Evolutionary conservation across 2,797 vertebrate genomes (phyloP).

Genomic region (Graptemys geographica): DNA sequence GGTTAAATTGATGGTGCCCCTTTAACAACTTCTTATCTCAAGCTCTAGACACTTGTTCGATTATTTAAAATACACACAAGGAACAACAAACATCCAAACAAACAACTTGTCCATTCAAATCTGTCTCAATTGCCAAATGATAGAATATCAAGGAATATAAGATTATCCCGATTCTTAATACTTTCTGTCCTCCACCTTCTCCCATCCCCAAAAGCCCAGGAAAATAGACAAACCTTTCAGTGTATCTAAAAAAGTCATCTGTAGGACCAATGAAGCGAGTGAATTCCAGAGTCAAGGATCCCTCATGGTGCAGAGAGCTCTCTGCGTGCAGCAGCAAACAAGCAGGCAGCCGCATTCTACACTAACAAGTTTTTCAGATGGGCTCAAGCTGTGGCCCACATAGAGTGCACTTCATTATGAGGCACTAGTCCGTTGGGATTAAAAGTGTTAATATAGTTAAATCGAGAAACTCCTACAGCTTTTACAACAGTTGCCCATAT

Average conservation of each 20-base stretch:
- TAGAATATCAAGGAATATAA: background rate
- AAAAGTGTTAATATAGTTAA: background rate
- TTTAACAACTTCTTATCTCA: background rate
- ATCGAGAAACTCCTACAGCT: background rate
- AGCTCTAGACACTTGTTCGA: background rate
- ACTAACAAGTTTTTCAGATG: background rate
- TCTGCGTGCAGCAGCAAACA: background rate
- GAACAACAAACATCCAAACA: background rate
- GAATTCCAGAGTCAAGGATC: background rate
- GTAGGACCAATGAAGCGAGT: background rate
- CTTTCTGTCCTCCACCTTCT: background rate
- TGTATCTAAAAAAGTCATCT: background rate
- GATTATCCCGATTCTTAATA: background rate
- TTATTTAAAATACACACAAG: background rate
- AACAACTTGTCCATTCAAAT: background rate
- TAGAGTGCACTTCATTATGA: background rate
- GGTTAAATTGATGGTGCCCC: background rate
- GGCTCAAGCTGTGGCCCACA: background rate
- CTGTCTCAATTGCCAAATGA: background rate
- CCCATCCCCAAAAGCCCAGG: background rate
- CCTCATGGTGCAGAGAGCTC: background rate
- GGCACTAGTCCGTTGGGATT: background rate
- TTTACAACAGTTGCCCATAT: background rate
- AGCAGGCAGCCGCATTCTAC: background rate
- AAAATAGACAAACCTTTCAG: background rate